phyloP scores from a whole-genome alignment of 1,140 invertebrate species.

The Drosophila ficusphila region DNA sequence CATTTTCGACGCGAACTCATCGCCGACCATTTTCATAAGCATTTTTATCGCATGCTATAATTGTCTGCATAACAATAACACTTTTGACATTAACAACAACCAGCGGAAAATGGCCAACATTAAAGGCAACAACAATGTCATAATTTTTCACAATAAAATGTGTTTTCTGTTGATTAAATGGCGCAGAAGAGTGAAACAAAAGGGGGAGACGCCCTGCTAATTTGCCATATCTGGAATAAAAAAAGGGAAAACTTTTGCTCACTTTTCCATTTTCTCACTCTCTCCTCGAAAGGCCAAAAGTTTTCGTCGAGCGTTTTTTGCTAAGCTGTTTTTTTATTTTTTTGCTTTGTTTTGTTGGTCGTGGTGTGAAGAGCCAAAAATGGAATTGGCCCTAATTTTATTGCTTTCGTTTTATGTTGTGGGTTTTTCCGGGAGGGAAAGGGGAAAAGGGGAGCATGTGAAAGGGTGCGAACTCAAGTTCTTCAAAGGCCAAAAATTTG shows the following conservation, averaged over 20 bases:
- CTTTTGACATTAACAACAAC: slow-evolving; percentile 76
- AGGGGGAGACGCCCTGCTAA: slow-evolving; percentile 31
- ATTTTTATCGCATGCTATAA: slow-evolving; percentile 75
- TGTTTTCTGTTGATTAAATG: slow-evolving; percentile 82
- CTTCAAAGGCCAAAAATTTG: not conserved
- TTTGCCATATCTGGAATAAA: slow-evolving; percentile 39
- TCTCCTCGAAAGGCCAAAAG: slow-evolving; percentile 16
- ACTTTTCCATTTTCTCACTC: slow-evolving; percentile 32
- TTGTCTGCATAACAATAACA: slow-evolving; percentile 81
- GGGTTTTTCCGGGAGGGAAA: not conserved
- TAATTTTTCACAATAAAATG: slow-evolving; percentile 81
- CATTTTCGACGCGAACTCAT: slow-evolving; percentile 11
- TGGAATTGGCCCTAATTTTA: slow-evolving; percentile 75
- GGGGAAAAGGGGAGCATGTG: not conserved
- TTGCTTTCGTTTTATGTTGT: slow-evolving; percentile 57
- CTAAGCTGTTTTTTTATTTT: not conserved
- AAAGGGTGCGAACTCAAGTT: slow-evolving; percentile 27
- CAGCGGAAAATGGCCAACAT: slow-evolving; percentile 42
- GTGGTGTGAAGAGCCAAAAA: slow-evolving; percentile 73
- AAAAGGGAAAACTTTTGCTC: slow-evolving; percentile 47
- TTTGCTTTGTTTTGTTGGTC: too few relatives aligned
- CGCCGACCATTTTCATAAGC: slow-evolving; percentile 46
- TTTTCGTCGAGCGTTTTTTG: slow-evolving; percentile 12
- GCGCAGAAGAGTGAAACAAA: slow-evolving; percentile 29
- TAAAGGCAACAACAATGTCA: slow-evolving; percentile 61